These are phyloP conservation scores for Sinhomidia bicolor DNA, from an alignment of 2,888 invertebrate species.

Conservation along the genomic window DNA sequence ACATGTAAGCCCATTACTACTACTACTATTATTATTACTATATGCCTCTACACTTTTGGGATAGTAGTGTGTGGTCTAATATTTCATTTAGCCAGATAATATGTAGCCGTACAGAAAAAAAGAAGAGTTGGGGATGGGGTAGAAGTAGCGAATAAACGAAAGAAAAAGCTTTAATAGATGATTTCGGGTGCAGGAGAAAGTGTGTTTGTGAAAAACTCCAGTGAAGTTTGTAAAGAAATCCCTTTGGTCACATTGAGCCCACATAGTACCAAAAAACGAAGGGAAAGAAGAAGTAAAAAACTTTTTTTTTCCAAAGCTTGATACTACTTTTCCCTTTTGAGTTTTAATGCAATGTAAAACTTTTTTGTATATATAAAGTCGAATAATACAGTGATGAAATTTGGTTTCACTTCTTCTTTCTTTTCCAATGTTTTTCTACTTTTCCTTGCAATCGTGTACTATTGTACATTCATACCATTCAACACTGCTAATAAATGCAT, in stretches of 20 bases:
- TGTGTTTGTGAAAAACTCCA: not conserved
- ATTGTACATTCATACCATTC: not conserved
- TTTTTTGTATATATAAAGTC: not conserved
- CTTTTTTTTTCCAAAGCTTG: constrained; percentile 29
- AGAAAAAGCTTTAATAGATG: not conserved
- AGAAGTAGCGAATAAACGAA: not conserved
- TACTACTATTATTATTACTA: too few relatives aligned
- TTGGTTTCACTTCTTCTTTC: not conserved
- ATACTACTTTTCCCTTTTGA: not conserved
- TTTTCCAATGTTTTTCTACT: not conserved
- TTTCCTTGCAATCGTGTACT: not conserved
- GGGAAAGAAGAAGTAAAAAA: not conserved
- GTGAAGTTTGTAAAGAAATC: constrained; percentile 29
- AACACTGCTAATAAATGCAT: not conserved
- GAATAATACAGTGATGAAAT: not conserved
- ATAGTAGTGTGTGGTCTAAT: constrained; percentile 27
- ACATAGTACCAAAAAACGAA: not conserved
- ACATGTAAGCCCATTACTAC: constrained; percentile 8
- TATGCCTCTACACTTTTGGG: not conserved
- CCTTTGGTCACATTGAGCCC: constrained; percentile 53
- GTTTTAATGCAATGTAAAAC: not conserved
- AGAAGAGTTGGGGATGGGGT: not conserved
- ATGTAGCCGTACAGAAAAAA: not conserved
- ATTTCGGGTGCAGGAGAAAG: not conserved
- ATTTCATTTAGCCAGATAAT: not conserved